A percentile compares a stretch with the other conserved stretches of the same genome.
Evolutionary conservation across 2,888 invertebrate species (phyloP).

Genomic region (Mechanitis messenoides): DNA sequence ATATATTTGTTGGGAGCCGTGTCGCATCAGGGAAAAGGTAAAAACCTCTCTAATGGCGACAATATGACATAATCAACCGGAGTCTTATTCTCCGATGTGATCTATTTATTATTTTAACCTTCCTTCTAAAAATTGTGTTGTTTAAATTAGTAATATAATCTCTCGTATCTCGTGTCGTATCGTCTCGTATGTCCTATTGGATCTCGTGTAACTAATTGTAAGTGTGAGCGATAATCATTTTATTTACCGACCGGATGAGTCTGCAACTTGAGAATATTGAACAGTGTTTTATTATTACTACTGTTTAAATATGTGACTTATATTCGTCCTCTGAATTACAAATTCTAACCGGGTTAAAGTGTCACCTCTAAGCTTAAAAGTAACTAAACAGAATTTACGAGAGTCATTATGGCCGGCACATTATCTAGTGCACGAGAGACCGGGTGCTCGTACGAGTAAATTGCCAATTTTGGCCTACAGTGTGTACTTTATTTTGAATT

Average conservation of each 20-base stretch:
- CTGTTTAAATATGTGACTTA: no score
- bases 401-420: conserved; percentile 55
- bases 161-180: no score
- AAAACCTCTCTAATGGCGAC: conserved; percentile 31
- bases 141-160: no score
- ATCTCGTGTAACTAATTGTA: no score
- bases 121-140: not conserved
- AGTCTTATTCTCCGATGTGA: conserved; percentile 42
- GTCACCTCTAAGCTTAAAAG: conserved; percentile 5
- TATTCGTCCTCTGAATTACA: no score
- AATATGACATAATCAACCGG: conserved; percentile 34
- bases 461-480: conserved; percentile 65
- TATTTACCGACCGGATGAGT: no score
- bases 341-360: not conserved
- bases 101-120: conserved; percentile 36
- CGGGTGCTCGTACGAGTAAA: conserved; percentile 47
- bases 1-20: conserved; percentile 7
- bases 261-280: no score
- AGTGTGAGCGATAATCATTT: no score
- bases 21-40: conserved; percentile 15
- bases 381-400: conserved; percentile 54
- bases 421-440: conserved; percentile 47
- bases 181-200: no score
- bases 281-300: no score
- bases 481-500: conserved; percentile 22